phyloP scores from a whole-genome alignment of 2,113 vertebrate genomes.

The Pipa parva region DNA sequence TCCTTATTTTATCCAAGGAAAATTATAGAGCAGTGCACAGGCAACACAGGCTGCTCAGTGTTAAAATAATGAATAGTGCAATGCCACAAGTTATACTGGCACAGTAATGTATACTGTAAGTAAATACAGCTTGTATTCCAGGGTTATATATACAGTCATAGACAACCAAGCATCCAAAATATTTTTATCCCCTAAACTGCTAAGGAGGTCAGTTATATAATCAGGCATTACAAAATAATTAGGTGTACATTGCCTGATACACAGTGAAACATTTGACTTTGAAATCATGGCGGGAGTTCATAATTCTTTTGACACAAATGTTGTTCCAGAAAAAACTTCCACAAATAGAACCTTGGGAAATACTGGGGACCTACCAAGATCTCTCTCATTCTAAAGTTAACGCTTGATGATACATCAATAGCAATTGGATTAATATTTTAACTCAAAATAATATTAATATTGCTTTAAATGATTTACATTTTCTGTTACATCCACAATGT shows the following conservation, averaged over 20 bases:
- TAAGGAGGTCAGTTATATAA: conserved; percentile 10
- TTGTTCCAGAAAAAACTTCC: background rate
- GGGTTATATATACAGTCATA: conserved; percentile 12
- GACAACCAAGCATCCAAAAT: background rate
- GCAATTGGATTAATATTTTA: no score
- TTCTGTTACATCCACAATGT: no score
- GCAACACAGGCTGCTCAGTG: conserved; percentile 34
- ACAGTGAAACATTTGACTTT: background rate
- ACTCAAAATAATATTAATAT: no score
- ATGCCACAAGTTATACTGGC: conserved; percentile 38
- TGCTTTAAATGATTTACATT: no score
- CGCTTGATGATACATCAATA: no score
- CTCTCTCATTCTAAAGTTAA: no score
- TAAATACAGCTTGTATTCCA: conserved; percentile 26
- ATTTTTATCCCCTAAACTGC: conserved; percentile 5
- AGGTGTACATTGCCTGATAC: background rate
- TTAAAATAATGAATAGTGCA: conserved; percentile 28
- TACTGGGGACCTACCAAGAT: background rate
- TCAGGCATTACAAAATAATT: background rate
- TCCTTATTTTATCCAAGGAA: conserved; percentile 35
- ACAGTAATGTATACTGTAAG: conserved; percentile 30
- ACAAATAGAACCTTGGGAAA: background rate
- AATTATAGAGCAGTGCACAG: conserved; percentile 34
- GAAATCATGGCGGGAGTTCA: no score
- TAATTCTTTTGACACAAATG: no score